Conservation (phyloP, 1,140 invertebrate species). For the Drosophila tropicalis region DNA sequence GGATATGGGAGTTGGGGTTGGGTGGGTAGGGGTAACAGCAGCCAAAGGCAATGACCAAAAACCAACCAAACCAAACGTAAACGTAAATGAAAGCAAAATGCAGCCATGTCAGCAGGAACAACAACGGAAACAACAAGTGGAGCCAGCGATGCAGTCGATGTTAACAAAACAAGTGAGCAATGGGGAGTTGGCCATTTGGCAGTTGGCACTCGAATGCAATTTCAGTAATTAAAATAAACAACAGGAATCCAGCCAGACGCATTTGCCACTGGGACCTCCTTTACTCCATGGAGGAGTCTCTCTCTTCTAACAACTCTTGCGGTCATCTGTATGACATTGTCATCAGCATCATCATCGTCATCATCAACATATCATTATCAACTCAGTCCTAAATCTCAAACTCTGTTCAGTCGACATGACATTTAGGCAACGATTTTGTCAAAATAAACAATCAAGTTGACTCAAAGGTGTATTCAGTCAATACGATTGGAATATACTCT, state of each 20-base stretch:
- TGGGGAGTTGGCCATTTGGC: slow-evolving; percentile 50
- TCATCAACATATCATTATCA: slow-evolving; percentile 68
- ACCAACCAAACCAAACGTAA: slow-evolving; percentile 66
- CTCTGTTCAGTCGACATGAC: slow-evolving; percentile 30
- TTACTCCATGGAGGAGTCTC: slow-evolving; percentile 30
- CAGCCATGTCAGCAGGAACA: slow-evolving; percentile 63
- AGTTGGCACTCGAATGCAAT: slow-evolving; percentile 82
- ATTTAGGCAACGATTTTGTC: slow-evolving; percentile 58
- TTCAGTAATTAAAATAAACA: slow-evolving; percentile 83
- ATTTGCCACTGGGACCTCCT: slow-evolving; percentile 34
- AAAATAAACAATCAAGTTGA: slow-evolving; percentile 59
- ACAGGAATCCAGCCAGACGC: slow-evolving; percentile 39
- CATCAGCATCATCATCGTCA: slow-evolving; percentile 38
- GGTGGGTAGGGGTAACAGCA: slow-evolving; percentile 10
- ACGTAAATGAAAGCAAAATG: slow-evolving; percentile 76
- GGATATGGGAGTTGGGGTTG: background rate
- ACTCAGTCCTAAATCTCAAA: background rate
- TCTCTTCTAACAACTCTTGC: slow-evolving; percentile 9
- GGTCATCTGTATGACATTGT: slow-evolving; percentile 54
- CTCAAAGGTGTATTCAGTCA: background rate
- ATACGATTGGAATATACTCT: slow-evolving; percentile 23
- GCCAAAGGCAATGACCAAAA: slow-evolving; percentile 68
- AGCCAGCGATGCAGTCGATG: slow-evolving; percentile 57
- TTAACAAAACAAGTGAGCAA: slow-evolving; percentile 65
- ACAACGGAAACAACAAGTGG: slow-evolving; percentile 39